Conservation (phyloP, 2,888 invertebrate genomes). For the Conops quadrifasciatus region DNA sequence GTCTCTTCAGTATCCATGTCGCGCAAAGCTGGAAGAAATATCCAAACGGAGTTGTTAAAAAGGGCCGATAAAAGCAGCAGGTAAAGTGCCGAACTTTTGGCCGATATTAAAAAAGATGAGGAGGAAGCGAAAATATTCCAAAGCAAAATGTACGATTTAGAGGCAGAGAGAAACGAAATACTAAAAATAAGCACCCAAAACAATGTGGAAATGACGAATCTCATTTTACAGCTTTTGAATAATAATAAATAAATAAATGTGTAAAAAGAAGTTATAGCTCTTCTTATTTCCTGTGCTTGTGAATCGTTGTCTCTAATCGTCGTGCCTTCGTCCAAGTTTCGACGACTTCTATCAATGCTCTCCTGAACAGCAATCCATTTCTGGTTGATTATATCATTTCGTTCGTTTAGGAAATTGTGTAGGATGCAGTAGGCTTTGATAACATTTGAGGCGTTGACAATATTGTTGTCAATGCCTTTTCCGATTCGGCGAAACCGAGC, state of each 20-base stretch:
- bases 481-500: conserved; percentile 34
- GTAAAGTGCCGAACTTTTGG: background rate
- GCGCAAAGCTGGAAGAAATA: background rate
- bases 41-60: background rate
- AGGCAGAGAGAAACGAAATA: background rate
- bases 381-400: conserved; percentile 27
- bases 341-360: background rate
- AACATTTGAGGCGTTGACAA: conserved; percentile 21
- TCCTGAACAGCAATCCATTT: conserved; percentile 4
- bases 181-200: background rate
- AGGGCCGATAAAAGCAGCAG: background rate
- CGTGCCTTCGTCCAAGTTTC: background rate
- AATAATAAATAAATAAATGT: background rate
- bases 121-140: background rate
- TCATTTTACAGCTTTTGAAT: background rate
- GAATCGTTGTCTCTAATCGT: background rate
- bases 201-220: background rate
- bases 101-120: background rate
- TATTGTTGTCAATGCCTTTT: conserved; percentile 36
- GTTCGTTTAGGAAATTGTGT: conserved; percentile 32
- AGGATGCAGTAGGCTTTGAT: conserved; percentile 36
- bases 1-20: too few species aligned
- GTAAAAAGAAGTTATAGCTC: background rate
- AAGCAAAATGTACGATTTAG: background rate
- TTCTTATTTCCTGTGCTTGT: background rate